phyloP scores from a whole-genome alignment of 2,888 invertebrate genomes.

The Calliphora vomitoria region DNA sequence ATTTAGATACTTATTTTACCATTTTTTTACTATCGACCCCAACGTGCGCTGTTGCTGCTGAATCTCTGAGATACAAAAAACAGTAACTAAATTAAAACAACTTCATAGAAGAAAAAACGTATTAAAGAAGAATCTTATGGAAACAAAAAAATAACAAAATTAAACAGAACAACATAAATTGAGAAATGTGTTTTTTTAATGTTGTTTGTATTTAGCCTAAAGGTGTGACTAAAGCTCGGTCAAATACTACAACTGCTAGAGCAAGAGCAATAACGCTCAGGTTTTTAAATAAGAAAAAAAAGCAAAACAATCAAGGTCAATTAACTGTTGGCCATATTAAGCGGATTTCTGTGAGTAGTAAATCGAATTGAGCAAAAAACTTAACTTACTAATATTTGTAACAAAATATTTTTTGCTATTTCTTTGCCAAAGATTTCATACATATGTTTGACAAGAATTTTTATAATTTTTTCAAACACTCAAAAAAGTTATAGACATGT shows the following conservation, averaged over 20 bases:
- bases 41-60: not conserved
- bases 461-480: conserved; percentile 10
- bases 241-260: conserved; percentile 36
- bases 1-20: no score
- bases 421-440: not conserved
- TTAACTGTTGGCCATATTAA: conserved; percentile 82
- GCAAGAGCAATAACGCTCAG: conserved; percentile 37
- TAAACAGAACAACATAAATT: conserved; percentile 48
- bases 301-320: conserved; percentile 82
- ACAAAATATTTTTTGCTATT: not conserved
- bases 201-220: conserved; percentile 28
- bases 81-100: not conserved
- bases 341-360: conserved; percentile 67
- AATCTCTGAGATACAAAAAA: conserved; percentile 27
- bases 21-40: no score
- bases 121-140: not conserved
- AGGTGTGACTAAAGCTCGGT: conserved; percentile 57
- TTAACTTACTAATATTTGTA: not conserved
- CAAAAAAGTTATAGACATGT: conserved; percentile 37
- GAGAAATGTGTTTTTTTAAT: not conserved
- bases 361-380: conserved; percentile 14
- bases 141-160: conserved; percentile 20
- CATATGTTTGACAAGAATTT: conserved; percentile 19
- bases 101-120: conserved; percentile 8
- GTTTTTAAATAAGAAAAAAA: conserved; percentile 59